phyloP scores from a whole-genome alignment of 2,888 invertebrate genomes.

The Carpatolechia fugitivella region DNA sequence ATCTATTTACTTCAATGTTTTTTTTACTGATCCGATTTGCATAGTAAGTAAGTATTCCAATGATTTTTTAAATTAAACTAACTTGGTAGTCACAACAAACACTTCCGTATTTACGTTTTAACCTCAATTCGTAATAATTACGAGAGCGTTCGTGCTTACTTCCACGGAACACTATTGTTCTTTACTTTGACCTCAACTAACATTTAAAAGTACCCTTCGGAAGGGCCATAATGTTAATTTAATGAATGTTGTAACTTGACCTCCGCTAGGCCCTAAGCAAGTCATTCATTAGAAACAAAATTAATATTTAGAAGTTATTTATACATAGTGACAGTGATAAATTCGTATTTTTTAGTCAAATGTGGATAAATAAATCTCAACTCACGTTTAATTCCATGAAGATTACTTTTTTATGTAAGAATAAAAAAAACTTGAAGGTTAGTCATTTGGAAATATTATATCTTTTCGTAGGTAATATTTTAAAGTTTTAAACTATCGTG shows the following conservation, averaged over 20 bases:
- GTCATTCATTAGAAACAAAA: neutral
- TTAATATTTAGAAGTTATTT: neutral
- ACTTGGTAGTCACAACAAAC: neutral
- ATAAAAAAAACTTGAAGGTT: too few relatives aligned
- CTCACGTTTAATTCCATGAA: too few relatives aligned
- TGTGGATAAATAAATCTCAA: too few relatives aligned
- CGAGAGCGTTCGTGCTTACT: neutral
- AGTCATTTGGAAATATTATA: too few relatives aligned
- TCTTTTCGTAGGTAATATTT: too few relatives aligned
- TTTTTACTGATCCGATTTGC: too few relatives aligned
- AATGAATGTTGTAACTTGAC: constrained; percentile 11
- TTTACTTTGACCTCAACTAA: neutral
- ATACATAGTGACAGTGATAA: too few relatives aligned
- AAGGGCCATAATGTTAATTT: neutral
- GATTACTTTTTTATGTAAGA: too few relatives aligned
- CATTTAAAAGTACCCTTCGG: neutral
- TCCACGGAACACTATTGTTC: neutral
- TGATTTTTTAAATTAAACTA: neutral
- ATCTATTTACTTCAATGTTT: too few relatives aligned
- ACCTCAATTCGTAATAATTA: neutral
- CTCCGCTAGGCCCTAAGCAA: constrained; percentile 1
- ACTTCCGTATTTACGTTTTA: neutral
- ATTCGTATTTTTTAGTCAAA: too few relatives aligned
- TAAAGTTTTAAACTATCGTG: too few relatives aligned
- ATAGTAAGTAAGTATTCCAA: too few relatives aligned